Base-by-base conservation (phyloP, 1,140 invertebrate genomes). In the Augochlora pura region DNA sequence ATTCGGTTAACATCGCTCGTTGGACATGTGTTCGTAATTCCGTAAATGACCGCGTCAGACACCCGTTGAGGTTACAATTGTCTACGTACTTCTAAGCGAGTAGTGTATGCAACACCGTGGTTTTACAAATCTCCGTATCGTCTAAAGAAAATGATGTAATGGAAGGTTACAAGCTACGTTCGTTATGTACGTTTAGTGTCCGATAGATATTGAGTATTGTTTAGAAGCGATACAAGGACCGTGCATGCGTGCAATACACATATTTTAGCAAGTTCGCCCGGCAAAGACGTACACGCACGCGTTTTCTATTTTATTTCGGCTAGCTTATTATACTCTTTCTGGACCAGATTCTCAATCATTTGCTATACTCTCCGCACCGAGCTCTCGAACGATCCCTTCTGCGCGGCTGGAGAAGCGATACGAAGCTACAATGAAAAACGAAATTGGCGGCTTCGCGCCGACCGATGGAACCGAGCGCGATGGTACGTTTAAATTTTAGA, bases 201-300 rank as follows among this genome's bases (percentile, higher is more conserved):
- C 18, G 42, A 67, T 23, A 67, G 25, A 52, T 67, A 67, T 27
- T 12, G 21, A n/a, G 14, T 52, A 46, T 23, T 64, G 23, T 32
- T 67, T 59, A 21, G 21, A 66, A 75, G 23, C n/a, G 9, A 66
- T 57, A 23, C 54, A 21, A 46, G 18, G 32, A 59, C 21, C 1
- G 52, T 59, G 39, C n/a, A 21, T 39, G 68, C 57, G 25, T 38
- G 32, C 46, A 2, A 39, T 39, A 62, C 16, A 70, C 62, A 52
- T n/a, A 77, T 39, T n/a, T 38, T 9, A 23, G 60, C 12, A 16
- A 59, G 21, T 38, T 3, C 2, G 46, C 71, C 71, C 68, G 76
- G 68, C 76, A 77, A 77, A 77, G 68, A n/a, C 16, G 27, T 80
- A 74, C 59, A 16, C 12, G 6, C 63, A 78, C 54, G 60, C 63